phyloP scores from a whole-genome alignment of 2,113 vertebrate species.

The Pycnonotus jocosus region DNA sequence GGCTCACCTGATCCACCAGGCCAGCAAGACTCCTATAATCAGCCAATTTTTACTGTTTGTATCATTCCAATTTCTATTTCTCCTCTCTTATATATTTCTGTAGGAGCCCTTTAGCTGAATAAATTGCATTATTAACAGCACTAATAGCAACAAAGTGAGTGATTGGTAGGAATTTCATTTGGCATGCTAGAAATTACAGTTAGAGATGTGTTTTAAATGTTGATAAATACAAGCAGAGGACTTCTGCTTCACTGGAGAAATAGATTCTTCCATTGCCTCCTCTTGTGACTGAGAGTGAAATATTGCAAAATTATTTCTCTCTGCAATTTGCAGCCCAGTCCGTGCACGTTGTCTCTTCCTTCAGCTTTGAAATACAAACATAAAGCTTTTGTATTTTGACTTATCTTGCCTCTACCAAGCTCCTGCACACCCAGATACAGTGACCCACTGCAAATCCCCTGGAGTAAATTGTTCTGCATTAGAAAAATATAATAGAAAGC shows the following conservation, averaged over 20 bases:
- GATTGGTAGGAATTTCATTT: constrained; percentile 29
- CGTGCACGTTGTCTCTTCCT: not conserved
- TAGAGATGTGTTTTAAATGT: not conserved
- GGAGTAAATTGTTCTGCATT: not conserved
- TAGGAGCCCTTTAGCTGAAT: not conserved
- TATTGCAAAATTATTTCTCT: not conserved
- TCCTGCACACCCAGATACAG: not conserved
- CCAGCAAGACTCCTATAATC: not conserved
- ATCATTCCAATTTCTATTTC: not conserved
- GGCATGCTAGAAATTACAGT: not conserved
- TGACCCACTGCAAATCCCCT: not conserved
- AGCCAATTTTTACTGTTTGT: not conserved
- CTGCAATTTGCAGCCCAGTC: not conserved
- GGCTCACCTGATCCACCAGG: not conserved
- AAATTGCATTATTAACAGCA: not conserved
- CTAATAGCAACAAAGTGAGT: not conserved
- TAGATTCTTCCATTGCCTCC: not conserved
- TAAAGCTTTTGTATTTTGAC: not conserved
- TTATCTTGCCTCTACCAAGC: not conserved
- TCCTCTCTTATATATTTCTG: not conserved
- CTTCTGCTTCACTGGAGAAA: not conserved
- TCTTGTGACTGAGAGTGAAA: not conserved
- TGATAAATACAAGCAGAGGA: constrained; percentile 19
- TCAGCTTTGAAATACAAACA: not conserved
- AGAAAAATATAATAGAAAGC: not conserved